phyloP scores from a whole-genome alignment of 2,113 vertebrate genomes.

The Carassius auratus region DNA sequence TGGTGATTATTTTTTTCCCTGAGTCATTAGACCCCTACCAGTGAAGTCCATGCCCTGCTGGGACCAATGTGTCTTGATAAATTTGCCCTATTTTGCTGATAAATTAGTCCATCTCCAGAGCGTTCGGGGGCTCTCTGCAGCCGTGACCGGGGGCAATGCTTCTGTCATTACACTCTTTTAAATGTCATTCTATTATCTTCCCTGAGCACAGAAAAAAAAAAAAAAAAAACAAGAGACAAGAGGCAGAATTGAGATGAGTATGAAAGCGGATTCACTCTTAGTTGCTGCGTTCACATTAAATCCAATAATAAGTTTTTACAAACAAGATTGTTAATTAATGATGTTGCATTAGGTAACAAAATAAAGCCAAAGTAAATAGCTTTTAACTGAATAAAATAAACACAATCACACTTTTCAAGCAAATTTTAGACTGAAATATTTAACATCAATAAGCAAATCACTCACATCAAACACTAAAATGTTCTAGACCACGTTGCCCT shows the following conservation, averaged over 20 bases:
- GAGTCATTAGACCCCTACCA: slow-evolving; percentile 68
- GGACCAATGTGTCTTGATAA: slow-evolving; percentile 68
- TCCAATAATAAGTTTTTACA: background rate
- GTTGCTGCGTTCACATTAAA: background rate
- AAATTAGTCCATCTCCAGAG: slow-evolving; percentile 63
- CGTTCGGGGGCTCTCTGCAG: slow-evolving; percentile 51
- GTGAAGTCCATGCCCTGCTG: slow-evolving; percentile 59
- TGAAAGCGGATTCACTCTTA: background rate
- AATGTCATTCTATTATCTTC: slow-evolving; percentile 60
- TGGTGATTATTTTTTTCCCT: slow-evolving; percentile 55
- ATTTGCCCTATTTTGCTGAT: slow-evolving; percentile 70
- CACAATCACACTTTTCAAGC: background rate
- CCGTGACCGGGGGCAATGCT: slow-evolving; percentile 56
- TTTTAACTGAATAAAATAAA: background rate
- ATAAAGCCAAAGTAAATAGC: background rate
- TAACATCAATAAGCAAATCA: no score
- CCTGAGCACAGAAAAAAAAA: slow-evolving; percentile 35
- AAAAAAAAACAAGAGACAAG: slow-evolving; percentile 24
- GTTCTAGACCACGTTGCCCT: background rate
- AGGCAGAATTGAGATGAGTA: background rate
- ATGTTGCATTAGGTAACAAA: background rate
- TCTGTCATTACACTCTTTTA: slow-evolving; percentile 61
- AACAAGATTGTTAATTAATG: background rate
- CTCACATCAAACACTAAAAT: background rate
- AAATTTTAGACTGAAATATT: no score